Evolutionary conservation across 2,888 invertebrate species (phyloP), one percentile per base, ranked within the genome.

Genomic region (Eulithis prunata): DNA sequence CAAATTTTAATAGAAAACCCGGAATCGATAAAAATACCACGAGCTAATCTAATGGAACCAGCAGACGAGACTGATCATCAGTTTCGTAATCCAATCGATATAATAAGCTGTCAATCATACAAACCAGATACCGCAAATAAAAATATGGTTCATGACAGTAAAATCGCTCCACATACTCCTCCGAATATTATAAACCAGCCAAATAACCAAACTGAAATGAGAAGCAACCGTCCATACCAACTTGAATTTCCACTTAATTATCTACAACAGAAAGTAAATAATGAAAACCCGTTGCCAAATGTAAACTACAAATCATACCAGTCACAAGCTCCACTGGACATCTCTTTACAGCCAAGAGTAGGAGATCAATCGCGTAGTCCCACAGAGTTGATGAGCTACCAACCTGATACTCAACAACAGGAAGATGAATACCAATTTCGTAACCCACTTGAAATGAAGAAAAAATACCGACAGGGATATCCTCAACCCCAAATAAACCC

Each of bases 381-480:
- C 13, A 51, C 12, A n/a, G 21, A 38, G 13, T 11, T 28, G 5
- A 54, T 12, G 14, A 43, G 52, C 43, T 46, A 54, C 36, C 45
- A 28, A 36, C 46, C 45, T 12, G 59, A 46, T 2, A 54, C 54
- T 43, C 49, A 55, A 32, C 1, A 13, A 52, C 49, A 12, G 14
- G 21, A 13, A 28, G 38, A 62, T 49, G 57, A 62, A n/a, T 4
- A 12, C 7, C 45, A 52, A 21, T 13, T 45, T 10, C 57, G 57
- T 3, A 63, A 63, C 21, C 57, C 63, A 13, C 57, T 63, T 38
- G 46, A 46, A 53, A 63, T 63, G 57, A 63, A 63, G 38, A 63
- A 63, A 53, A 63, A 53, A 52, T 62, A 62, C 32, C n/a, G 32
- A 43, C 32, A 60, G 36, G 55, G 45, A 36, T 57, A 49, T 38